Conservation (phyloP, 2,888 invertebrate genomes). For the Phyto melanocephala region DNA sequence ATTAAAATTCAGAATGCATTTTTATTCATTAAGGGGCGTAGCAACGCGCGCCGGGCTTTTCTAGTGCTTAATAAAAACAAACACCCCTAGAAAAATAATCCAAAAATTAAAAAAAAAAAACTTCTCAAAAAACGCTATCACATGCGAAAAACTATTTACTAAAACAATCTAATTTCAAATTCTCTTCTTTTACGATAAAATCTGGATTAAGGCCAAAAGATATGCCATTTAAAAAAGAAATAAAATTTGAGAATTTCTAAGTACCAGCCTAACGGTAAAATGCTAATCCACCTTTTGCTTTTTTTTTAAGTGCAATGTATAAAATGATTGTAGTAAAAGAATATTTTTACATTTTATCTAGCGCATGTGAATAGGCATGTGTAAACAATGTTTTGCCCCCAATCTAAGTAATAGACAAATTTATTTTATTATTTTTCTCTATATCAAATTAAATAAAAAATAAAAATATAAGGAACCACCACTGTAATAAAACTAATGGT, state of each 20-base stretch:
- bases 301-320: neutral
- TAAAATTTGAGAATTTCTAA: neutral
- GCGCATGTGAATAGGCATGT: too few relatives aligned
- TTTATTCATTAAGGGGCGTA: too few relatives aligned
- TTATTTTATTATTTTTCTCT: neutral
- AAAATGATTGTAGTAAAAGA: conserved; percentile 1
- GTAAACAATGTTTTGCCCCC: conserved; percentile 1
- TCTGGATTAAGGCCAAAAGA: conserved; percentile 38
- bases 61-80: too few relatives aligned
- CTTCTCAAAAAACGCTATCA: neutral
- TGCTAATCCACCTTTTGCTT: too few relatives aligned
- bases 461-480: neutral
- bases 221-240: neutral
- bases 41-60: too few relatives aligned
- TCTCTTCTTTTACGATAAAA: neutral
- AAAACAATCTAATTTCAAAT: conserved; percentile 5
- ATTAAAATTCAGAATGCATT: too few relatives aligned
- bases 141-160: neutral
- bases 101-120: too few relatives aligned
- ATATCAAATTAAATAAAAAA: neutral
- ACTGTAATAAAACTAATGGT: neutral
- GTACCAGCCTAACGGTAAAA: neutral
- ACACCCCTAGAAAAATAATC: neutral
- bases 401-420: conserved; percentile 25
- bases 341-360: conserved; percentile 28